A percentile compares a stretch with the other conserved stretches of the same genome.
Conservation (phyloP, 2,888 invertebrate genomes). For the Carcina quercana region DNA sequence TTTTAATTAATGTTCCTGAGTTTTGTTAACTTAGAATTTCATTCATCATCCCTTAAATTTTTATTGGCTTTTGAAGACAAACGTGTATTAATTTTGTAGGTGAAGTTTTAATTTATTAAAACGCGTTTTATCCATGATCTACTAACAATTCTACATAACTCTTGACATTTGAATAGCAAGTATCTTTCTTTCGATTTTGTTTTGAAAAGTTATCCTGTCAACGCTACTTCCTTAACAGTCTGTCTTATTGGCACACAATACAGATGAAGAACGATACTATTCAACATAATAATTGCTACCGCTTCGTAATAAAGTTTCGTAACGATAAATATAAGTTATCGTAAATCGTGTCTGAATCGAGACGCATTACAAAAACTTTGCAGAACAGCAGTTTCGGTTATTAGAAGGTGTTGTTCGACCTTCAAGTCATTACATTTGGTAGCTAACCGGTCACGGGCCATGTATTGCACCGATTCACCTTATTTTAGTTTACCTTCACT, state of each 20-base stretch:
- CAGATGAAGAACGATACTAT: background rate
- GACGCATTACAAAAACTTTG: conserved; percentile 3
- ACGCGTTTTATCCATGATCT: no score
- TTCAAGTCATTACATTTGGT: conserved; percentile 28
- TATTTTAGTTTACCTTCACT: conserved; percentile 29
- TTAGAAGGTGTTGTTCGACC: conserved; percentile 25
- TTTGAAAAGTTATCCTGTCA: background rate
- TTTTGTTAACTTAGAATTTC: no score
- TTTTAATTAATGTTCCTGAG: no score
- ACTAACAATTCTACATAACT: no score
- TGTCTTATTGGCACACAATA: conserved; percentile 2
- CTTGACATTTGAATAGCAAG: no score
- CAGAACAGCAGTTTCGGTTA: conserved; percentile 6
- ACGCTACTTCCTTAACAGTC: background rate
- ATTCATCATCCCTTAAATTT: no score
- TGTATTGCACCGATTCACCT: conserved; percentile 27
- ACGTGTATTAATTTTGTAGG: no score
- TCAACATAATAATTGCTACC: conserved; percentile 1
- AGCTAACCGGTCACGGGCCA: conserved; percentile 30
- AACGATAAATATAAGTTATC: background rate
- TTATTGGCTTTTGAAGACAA: background rate
- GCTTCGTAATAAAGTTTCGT: background rate
- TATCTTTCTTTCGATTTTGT: no score
- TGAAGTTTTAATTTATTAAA: no score
- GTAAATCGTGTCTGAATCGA: background rate